Evolutionary conservation across 2,113 vertebrate genomes (phyloP), one percentile per base, ranked within the genome.

Genomic region (Oreochromis spilurus): DNA sequence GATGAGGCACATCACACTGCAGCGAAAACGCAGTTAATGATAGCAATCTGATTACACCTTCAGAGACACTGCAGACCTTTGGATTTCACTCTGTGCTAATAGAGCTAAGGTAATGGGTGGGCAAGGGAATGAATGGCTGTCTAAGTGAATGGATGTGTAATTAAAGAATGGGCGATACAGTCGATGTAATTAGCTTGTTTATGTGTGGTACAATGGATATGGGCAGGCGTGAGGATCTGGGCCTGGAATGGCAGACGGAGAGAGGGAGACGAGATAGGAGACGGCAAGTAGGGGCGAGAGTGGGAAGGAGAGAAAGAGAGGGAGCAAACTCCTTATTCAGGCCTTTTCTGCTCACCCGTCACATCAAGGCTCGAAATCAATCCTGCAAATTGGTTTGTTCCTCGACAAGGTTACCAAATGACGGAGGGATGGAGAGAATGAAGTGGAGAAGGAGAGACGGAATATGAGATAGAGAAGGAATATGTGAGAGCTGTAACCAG

Each of bases 351-450:
- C 93, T 95, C 92, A 95, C 94, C 93, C 90, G 94, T 96, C 95
- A 96, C 95, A 95, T 96, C 96, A 96, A 96, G 95, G 95, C 96
- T 96, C 93, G 94, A 94, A 96, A 96, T 97, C 96, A 96, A 96
- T 96, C 95, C 94, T 96, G 95, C 91, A 96, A 96, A 96, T 96
- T 96, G 96, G 96, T 96, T 96, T 95, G 96, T 96, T 96, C 96
- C 96, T 86, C 90, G 93, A 96, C 96, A 96, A 97, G 96, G 96
- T 96, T 96, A 96, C 93, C 92, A 96, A 94, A 95, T 95, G 96
- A 96, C 85, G 87, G 89, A 86, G 80, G 94, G 93, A 92, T 83
- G 84, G 84, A 89, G 84, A 86, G 91, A 82, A 77, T 21, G 84
- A 82, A 77, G 83, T 72, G 88, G 45, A 82, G 82, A 79, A 62